Evolutionary conservation across 2,888 invertebrate genomes (phyloP).

Genomic region (Pteria penguin): DNA sequence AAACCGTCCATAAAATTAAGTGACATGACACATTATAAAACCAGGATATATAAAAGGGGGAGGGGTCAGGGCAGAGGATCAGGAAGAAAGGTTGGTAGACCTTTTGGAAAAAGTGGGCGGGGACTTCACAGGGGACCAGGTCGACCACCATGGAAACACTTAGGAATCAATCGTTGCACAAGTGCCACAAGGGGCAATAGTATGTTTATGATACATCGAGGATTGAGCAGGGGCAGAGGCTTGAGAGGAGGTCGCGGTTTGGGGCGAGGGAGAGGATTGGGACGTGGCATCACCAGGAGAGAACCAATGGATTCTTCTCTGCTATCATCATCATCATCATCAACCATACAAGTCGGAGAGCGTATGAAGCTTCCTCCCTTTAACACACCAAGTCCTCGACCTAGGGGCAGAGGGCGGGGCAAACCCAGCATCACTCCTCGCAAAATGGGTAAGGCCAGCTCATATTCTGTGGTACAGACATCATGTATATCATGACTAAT

Average conservation of each 20-base stretch:
- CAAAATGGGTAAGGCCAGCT: slow-evolving; percentile 15
- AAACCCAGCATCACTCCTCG: slow-evolving; percentile 21
- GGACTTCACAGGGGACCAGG: slow-evolving; percentile 48
- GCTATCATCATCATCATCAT: slow-evolving; percentile 18
- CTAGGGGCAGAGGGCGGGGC: slow-evolving; percentile 45
- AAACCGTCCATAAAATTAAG: slow-evolving; percentile 19
- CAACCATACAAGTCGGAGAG: slow-evolving; percentile 7
- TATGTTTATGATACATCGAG: neutral
- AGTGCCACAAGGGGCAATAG: neutral
- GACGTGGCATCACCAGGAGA: neutral
- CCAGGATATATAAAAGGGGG: slow-evolving; percentile 34
- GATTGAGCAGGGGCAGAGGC: slow-evolving; percentile 17
- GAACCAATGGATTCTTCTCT: slow-evolving; percentile 1
- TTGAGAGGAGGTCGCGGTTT: slow-evolving; percentile 17
- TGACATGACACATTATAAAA: neutral
- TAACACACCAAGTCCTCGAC: slow-evolving; percentile 33
- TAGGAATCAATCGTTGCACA: neutral
- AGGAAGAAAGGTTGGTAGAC: slow-evolving; percentile 34
- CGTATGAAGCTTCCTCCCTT: slow-evolving; percentile 1
- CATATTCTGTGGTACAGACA: neutral
- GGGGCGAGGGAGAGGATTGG: neutral
- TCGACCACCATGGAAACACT: slow-evolving; percentile 41
- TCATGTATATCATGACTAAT: slow-evolving; percentile 13
- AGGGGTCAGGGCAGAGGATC: slow-evolving; percentile 54
- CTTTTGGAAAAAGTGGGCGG: slow-evolving; percentile 21